Evolutionary conservation across 2,797 vertebrate genomes (phyloP).

Genomic region (Passerculus sandwichensis): DNA sequence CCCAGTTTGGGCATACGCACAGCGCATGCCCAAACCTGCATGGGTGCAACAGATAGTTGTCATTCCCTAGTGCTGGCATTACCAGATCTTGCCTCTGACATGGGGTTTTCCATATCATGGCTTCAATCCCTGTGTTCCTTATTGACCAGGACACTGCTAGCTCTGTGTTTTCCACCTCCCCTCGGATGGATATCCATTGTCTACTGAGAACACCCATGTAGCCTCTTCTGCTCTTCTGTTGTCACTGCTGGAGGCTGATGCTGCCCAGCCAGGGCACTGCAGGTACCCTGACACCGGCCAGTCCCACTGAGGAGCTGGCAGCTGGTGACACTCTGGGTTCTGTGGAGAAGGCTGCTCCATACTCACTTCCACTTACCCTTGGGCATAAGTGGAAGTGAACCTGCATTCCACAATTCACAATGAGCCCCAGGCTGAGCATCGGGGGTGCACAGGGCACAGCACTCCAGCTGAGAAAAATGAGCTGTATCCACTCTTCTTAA

Average conservation of each 20-base stretch:
- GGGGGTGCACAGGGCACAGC: background rate
- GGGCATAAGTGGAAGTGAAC: background rate
- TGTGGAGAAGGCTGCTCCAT: background rate
- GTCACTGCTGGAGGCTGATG: accelerated
- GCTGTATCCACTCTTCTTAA: background rate
- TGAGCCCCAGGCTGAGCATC: accelerated
- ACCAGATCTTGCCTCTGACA: background rate
- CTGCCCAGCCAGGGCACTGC: too few relatives aligned
- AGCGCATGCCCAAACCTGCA: accelerated
- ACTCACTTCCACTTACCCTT: background rate
- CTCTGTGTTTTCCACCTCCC: background rate
- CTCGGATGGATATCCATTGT: background rate
- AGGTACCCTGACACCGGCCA: accelerated
- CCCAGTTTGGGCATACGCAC: background rate
- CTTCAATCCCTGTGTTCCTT: background rate
- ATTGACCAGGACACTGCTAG: background rate
- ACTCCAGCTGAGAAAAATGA: background rate
- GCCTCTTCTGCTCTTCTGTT: background rate
- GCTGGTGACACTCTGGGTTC: background rate
- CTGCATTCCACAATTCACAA: background rate
- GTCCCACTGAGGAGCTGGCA: background rate
- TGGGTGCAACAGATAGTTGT: accelerated
- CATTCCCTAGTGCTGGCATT: background rate
- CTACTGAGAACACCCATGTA: background rate
- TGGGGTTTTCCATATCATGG: accelerated